Base-by-base conservation (phyloP, 1,140 invertebrate genomes). In the Drosophila rufa region DNA sequence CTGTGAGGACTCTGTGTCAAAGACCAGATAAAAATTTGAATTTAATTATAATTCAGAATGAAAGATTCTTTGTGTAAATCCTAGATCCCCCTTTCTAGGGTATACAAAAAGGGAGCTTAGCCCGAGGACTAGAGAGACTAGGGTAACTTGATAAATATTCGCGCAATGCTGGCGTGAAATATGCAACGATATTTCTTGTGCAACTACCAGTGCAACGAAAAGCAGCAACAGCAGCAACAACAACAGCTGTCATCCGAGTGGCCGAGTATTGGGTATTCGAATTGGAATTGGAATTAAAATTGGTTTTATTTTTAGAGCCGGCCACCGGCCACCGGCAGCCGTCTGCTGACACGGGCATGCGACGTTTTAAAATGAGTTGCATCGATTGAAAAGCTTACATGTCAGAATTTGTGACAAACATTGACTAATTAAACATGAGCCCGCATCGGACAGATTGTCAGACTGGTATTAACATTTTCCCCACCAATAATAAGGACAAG, bases 381-480 rank as follows among this genome's bases (percentile, higher is more conserved):
- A 64, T 67, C 71, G 75, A 80, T 67, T 73, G 61, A 68, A 80
- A 84, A 71, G 61, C 65, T 17, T 59, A 55, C 55, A 69, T 86
- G 82, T 86, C 75, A 86, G 67, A 79, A 81, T 79, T 79, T 62
- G 46, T 62, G 79, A 82, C 60, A 67, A 77, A 78, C 67, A 83
- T 80, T 87, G 84, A 87, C 75, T 86, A 86, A 87, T 86, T 86
- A 87, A 87, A 75, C 59, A 43, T 64, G 62, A 47, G 47, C 64
- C 62, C 65, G 58, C 62, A 75, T 59, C 51, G 76, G 84, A 80
- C 84, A 84, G 43, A 62, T 56, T 84, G 80, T 90, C 84, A 80
- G 71, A 47, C 30, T 65, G 27, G 84, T 65, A 87, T 87, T 83
- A 86, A 86, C 75, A 60, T 76, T 74, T 70, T 55, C 47, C 51